These are phyloP conservation scores for Ploceus nigricollis DNA, from an alignment of 2,113 vertebrate genomes.

Conservation along the genomic window DNA sequence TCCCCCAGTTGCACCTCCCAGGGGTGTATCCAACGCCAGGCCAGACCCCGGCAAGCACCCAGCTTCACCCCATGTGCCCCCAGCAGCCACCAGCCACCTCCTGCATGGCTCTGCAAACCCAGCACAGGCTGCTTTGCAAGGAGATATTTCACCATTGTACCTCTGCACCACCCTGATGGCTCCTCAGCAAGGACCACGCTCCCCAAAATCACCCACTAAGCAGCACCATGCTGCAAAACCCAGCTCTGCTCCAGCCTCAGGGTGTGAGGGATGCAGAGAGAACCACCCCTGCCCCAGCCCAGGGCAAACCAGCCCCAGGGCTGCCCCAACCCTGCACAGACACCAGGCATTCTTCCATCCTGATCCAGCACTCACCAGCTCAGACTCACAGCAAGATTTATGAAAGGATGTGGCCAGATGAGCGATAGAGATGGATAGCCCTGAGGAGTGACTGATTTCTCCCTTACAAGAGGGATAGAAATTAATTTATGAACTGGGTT, in stretches of 20 bases:
- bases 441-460: slow-evolving; percentile 28
- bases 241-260: neutral
- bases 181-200: rapidly evolving
- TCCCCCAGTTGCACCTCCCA: neutral
- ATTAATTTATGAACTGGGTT: slow-evolving; percentile 36
- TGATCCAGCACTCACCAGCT: neutral
- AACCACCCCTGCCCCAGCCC: neutral
- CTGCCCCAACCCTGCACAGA: neutral
- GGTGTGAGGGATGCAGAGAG: neutral
- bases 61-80: rapidly evolving
- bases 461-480: slow-evolving; percentile 25
- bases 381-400: slow-evolving; percentile 15
- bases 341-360: neutral
- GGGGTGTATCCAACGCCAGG: neutral
- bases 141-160: rapidly evolving
- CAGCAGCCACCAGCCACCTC: neutral
- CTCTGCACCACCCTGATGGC: rapidly evolving
- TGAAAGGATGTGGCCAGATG: slow-evolving; percentile 35
- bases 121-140: rapidly evolving
- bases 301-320: neutral
- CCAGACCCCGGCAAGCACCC: neutral
- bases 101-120: rapidly evolving
- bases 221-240: rapidly evolving
- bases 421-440: neutral
- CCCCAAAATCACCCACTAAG: neutral